These are phyloP conservation scores for Busseola fusca DNA, from an alignment of 2,888 invertebrate genomes.

Conservation along the genomic window DNA sequence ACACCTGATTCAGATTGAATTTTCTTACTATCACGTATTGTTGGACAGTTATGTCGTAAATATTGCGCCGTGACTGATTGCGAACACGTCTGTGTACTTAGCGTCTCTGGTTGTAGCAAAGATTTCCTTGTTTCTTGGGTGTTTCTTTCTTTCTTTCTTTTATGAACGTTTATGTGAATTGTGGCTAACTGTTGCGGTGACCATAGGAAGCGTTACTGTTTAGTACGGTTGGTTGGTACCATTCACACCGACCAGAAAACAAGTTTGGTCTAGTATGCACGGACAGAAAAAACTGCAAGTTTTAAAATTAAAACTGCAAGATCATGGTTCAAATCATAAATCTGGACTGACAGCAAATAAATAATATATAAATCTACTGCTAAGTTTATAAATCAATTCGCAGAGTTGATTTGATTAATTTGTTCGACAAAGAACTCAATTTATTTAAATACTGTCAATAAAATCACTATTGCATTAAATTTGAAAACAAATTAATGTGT, in stretches of 20 bases:
- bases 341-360: neutral
- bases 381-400: slow-evolving; percentile 1
- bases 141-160: slow-evolving; percentile 21
- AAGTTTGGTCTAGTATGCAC: too few relatives aligned
- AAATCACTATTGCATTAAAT: slow-evolving; percentile 17
- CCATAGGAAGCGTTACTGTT: slow-evolving; percentile 15
- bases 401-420: slow-evolving; percentile 37
- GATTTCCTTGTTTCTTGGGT: slow-evolving; percentile 17
- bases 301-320: neutral
- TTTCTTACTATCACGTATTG: slow-evolving; percentile 34
- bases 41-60: slow-evolving; percentile 11
- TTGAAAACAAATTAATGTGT: slow-evolving; percentile 3
- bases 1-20: slow-evolving; percentile 39
- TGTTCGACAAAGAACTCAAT: slow-evolving; percentile 16
- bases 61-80: slow-evolving; percentile 43
- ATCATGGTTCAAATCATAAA: slow-evolving; percentile 2
- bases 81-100: slow-evolving; percentile 44
- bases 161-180: slow-evolving; percentile 20
- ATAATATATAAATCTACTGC: neutral
- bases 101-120: slow-evolving; percentile 31
- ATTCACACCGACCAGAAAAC: neutral
- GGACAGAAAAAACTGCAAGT: too few relatives aligned
- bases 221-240: slow-evolving; percentile 12
- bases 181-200: slow-evolving; percentile 18
- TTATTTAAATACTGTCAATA: slow-evolving; percentile 11